phyloP scores from a whole-genome alignment of 2,888 invertebrate genomes.

The Drosophila mimica region DNA sequence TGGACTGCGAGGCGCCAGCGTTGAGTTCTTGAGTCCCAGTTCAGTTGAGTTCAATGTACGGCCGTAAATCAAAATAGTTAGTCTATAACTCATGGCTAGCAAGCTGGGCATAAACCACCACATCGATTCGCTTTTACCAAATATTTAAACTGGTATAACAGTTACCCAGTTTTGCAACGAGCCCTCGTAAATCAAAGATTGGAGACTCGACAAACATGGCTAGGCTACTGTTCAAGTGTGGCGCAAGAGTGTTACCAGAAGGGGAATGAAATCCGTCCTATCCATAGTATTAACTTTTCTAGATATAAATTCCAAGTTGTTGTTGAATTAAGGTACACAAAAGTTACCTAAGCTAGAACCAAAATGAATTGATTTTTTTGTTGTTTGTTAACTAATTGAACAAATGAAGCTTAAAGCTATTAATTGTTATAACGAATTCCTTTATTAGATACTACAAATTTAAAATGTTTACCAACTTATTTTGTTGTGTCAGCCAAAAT shows the following conservation, averaged over 20 bases:
- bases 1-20: conserved; percentile 21
- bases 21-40: conserved; percentile 16
- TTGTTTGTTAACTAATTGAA: background rate
- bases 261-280: background rate
- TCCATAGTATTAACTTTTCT: background rate
- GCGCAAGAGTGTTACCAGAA: conserved; percentile 1
- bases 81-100: conserved; percentile 57
- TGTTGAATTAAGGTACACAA: background rate
- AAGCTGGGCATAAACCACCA: conserved; percentile 35
- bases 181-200: conserved; percentile 67
- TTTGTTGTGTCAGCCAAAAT: background rate
- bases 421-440: background rate
- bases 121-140: conserved; percentile 70
- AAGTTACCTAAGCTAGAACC: background rate
- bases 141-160: conserved; percentile 72
- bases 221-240: conserved; percentile 32
- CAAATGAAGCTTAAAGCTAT: background rate
- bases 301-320: background rate
- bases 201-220: conserved; percentile 16
- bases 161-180: conserved; percentile 70
- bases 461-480: background rate
- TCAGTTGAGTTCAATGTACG: conserved; percentile 55
- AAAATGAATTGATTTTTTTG: fast-evolving
- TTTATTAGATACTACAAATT: background rate
- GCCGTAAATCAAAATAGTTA: conserved; percentile 67